Percentiles rank a stretch among this genome's conserved stretches.
These are phyloP conservation scores for Ichneumoninae sp. DNA, from an alignment of 2,888 invertebrate species.

Conservation along the genomic window DNA sequence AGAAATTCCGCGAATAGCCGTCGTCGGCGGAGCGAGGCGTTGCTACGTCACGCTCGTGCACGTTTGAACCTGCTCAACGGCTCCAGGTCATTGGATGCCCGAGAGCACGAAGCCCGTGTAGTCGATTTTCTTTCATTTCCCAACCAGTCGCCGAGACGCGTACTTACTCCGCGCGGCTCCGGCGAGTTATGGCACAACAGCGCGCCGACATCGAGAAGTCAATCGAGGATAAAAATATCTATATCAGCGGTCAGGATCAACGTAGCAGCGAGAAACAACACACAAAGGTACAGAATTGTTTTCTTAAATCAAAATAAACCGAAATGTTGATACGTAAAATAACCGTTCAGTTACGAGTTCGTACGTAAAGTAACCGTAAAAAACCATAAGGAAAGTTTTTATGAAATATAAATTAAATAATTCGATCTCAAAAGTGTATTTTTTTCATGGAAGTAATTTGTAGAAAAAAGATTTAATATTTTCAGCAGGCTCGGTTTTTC, in stretches of 20 bases:
- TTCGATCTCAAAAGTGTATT: background rate
- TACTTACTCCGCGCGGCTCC: background rate
- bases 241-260: background rate
- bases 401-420: background rate
- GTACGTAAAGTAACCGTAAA: background rate
- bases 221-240: background rate
- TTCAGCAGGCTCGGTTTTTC: background rate
- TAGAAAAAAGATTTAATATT: background rate
- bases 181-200: constrained; percentile 7
- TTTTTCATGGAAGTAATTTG: background rate
- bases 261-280: background rate
- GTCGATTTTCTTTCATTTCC: constrained; percentile 10
- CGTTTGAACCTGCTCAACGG: constrained; percentile 30
- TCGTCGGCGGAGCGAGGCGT: background rate
- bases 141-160: background rate
- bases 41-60: constrained; percentile 39
- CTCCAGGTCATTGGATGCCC: constrained; percentile 20
- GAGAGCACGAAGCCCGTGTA: constrained; percentile 5
- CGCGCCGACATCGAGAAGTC: background rate
- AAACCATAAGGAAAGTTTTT: background rate
- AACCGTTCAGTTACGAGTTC: background rate
- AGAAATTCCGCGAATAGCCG: background rate
- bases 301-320: background rate
- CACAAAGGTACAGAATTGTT: background rate
- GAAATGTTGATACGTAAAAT: background rate